These are phyloP conservation scores for Selenia dentaria DNA, from an alignment of 2,888 invertebrate species.

Conservation along the genomic window DNA sequence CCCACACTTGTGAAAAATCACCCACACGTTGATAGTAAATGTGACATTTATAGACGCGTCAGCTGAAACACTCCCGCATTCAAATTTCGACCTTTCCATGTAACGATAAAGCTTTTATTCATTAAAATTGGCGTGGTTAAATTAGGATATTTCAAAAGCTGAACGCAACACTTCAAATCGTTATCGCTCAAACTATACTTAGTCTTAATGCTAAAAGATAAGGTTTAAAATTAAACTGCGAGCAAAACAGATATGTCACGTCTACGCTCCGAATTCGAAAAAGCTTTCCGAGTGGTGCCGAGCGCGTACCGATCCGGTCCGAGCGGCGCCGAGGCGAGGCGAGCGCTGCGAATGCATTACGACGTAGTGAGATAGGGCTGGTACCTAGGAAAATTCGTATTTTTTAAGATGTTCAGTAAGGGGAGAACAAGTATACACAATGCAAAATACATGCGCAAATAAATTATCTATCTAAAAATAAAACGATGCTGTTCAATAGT, in stretches of 20 bases:
- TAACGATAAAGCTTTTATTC: conserved; percentile 37
- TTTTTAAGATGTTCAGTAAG: conserved; percentile 8
- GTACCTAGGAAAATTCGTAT: conserved; percentile 42
- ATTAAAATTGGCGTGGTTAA: conserved; percentile 48
- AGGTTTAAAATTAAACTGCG: conserved; percentile 39
- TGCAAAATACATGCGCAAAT: no score
- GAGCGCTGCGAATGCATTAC: conserved; percentile 80
- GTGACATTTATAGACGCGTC: conserved; percentile 77
- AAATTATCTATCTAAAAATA: no score
- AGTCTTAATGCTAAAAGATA: conserved; percentile 33
- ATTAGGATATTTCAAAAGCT: conserved; percentile 80
- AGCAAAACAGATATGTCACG: conserved; percentile 69
- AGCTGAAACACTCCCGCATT: conserved; percentile 65
- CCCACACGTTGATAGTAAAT: conserved; percentile 53
- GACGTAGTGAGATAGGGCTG: conserved; percentile 70
- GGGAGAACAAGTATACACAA: no score
- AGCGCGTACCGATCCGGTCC: conserved; percentile 81
- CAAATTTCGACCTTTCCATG: conserved; percentile 44
- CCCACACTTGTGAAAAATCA: conserved; percentile 51
- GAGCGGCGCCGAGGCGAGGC: conserved; percentile 78
- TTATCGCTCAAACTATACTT: conserved; percentile 35
- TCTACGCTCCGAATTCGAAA: conserved; percentile 73
- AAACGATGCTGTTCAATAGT: no score
- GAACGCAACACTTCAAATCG: conserved; percentile 66
- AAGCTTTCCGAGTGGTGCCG: conserved; percentile 75